phyloP scores from a whole-genome alignment of 2,797 vertebrate genomes.

The Halcyon chelicuti region DNA sequence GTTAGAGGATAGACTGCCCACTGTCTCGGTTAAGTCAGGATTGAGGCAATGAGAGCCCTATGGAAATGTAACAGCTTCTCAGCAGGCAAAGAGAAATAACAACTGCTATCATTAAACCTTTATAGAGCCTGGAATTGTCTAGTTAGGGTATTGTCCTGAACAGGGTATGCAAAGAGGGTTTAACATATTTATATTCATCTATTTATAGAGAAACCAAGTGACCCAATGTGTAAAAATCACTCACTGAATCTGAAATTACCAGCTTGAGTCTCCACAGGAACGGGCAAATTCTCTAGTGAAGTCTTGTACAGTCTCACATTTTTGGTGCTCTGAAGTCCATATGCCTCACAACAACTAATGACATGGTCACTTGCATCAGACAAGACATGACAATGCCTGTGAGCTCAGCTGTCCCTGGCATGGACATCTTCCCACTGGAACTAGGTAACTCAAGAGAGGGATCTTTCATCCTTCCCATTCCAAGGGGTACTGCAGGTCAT shows the following conservation, averaged over 20 bases:
- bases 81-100: neutral
- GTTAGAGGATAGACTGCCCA: neutral
- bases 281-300: neutral
- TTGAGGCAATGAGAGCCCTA: neutral
- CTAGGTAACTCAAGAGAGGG: neutral
- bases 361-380: neutral
- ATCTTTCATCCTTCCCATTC: rapidly evolving
- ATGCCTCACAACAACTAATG: neutral
- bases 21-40: neutral
- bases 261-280: neutral
- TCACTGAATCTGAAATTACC: neutral
- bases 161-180: neutral
- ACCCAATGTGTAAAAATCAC: neutral
- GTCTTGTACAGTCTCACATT: neutral
- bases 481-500: neutral
- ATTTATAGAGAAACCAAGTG: neutral
- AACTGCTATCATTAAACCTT: neutral
- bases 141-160: neutral
- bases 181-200: neutral
- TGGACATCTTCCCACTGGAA: neutral
- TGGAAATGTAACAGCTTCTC: neutral
- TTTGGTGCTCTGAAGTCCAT: neutral
- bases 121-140: neutral
- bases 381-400: rapidly evolving
- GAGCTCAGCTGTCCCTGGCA: neutral